A percentile compares a stretch with the other conserved stretches of the same genome.
These are phyloP conservation scores for Limonius californicus DNA, from an alignment of 1,140 invertebrate species.

Conservation along the genomic window DNA sequence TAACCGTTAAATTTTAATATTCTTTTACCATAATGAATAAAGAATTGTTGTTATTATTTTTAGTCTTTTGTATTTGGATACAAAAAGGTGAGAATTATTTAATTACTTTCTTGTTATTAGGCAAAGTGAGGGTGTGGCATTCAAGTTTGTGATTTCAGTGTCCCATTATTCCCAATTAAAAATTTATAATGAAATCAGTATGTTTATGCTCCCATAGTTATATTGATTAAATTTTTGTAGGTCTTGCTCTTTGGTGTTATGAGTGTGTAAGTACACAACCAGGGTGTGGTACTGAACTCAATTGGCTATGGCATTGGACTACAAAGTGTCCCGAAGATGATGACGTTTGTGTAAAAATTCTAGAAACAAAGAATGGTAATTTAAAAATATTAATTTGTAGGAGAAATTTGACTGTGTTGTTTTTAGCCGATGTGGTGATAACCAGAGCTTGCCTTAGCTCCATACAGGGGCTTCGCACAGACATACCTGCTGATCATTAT, in stretches of 20 bases:
- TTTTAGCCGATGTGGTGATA: conserved; percentile 72
- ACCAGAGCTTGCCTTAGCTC: conserved; percentile 84
- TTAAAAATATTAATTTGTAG: too few species aligned
- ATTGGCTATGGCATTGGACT: conserved; percentile 76
- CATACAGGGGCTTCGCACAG: conserved; percentile 68
- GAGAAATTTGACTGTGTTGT: conserved; percentile 5
- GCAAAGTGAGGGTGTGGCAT: too few species aligned
- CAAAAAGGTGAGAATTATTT: too few species aligned
- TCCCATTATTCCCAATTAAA: too few species aligned
- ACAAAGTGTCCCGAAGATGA: conserved; percentile 73
- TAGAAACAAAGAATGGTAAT: conserved; percentile 84
- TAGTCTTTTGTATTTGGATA: too few species aligned
- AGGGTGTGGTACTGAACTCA: conserved; percentile 79
- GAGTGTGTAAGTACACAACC: conserved; percentile 85
- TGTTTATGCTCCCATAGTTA: too few species aligned
- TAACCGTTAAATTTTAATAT: too few species aligned
- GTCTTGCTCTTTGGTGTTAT: conserved; percentile 71
- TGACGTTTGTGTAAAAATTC: conserved; percentile 89
- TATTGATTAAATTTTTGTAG: not conserved
- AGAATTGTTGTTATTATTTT: too few species aligned
- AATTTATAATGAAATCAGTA: too few species aligned
- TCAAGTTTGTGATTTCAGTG: too few species aligned
- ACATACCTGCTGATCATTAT: conserved; percentile 89
- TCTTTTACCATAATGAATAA: too few species aligned
- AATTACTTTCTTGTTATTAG: too few species aligned